These are phyloP conservation scores for Leucosticte australis DNA, from an alignment of 2,113 vertebrate genomes.

Conservation along the genomic window DNA sequence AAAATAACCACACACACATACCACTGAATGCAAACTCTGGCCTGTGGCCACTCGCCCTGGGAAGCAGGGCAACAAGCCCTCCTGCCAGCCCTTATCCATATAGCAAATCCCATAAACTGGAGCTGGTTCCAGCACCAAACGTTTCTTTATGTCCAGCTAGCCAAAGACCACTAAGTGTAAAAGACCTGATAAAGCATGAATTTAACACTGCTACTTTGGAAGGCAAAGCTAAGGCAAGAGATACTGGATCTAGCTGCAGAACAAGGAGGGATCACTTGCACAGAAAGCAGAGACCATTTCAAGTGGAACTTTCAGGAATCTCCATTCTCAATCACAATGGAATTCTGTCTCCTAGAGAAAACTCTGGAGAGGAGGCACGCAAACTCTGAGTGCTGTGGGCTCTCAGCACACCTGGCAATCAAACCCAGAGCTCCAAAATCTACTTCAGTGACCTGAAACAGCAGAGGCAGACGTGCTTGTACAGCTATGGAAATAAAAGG, in stretches of 20 bases:
- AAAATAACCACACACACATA: neutral
- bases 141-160: neutral
- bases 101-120: neutral
- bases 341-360: neutral
- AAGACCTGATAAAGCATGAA: neutral
- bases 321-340: neutral
- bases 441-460: neutral
- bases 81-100: neutral
- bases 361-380: neutral
- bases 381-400: accelerated
- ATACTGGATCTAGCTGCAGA: neutral
- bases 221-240: neutral
- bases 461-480: neutral
- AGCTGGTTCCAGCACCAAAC: neutral
- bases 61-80: neutral
- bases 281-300: neutral
- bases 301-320: neutral
- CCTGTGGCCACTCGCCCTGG: accelerated
- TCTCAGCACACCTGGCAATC: neutral
- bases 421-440: neutral
- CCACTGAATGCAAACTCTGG: neutral
- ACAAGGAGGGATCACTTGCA: neutral
- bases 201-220: neutral
- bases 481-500: neutral
- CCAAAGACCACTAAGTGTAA: neutral